Conservation (phyloP, 2,888 invertebrate species). For the Melipona beecheii region DNA sequence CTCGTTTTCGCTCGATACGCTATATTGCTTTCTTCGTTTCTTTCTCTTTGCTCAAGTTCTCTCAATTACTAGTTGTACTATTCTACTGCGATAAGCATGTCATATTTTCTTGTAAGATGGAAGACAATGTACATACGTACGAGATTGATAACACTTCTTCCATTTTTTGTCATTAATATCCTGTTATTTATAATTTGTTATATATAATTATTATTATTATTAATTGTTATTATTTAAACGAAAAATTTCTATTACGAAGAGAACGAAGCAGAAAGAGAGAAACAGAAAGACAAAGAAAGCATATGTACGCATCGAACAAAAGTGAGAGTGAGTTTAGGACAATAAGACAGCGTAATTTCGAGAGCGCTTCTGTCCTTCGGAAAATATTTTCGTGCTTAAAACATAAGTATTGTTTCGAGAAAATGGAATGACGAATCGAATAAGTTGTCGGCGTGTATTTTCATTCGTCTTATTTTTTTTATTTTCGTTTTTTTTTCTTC, state of each 20-base stretch:
- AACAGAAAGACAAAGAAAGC: constrained; percentile 7
- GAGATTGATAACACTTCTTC: not conserved
- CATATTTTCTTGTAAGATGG: not conserved
- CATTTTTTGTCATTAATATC: rapidly evolving
- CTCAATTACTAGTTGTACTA: no score
- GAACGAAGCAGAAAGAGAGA: constrained; percentile 22
- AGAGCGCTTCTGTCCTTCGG: constrained; percentile 33
- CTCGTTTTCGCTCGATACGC: not conserved
- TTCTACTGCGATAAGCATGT: no score
- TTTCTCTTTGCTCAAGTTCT: not conserved
- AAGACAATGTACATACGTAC: rapidly evolving
- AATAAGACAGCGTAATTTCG: constrained; percentile 49
- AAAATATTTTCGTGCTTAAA: constrained; percentile 13
- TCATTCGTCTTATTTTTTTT: not conserved
- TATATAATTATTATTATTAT: constrained; percentile 81
- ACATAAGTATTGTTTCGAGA: constrained; percentile 7
- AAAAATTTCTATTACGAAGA: constrained; percentile 61
- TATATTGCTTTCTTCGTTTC: not conserved
- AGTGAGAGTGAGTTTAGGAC: constrained; percentile 44
- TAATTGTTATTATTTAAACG: constrained; percentile 70
- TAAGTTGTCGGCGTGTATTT: not conserved
- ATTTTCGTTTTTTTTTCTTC: not conserved
- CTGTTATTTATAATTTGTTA: no score
- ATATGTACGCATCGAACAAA: constrained; percentile 36
- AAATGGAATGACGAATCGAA: not conserved